Conservation (phyloP, 1,140 invertebrate species). For the Cardiocondyla obscurior region DNA sequence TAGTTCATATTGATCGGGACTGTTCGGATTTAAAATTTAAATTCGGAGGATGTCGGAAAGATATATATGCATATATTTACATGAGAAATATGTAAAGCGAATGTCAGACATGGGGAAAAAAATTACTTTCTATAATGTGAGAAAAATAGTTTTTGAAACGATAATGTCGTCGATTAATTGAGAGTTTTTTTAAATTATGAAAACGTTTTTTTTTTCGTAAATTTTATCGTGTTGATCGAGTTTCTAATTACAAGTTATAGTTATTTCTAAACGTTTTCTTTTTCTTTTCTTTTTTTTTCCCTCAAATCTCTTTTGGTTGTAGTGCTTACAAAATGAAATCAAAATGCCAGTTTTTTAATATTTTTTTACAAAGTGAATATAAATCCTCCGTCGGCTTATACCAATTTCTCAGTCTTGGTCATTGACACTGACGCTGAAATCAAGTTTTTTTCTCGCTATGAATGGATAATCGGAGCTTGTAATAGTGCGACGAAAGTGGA, state of each 20-base stretch:
- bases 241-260: background rate
- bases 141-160: background rate
- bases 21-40: conserved; percentile 15
- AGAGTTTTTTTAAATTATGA: too few species aligned
- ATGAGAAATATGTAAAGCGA: background rate
- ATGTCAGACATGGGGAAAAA: background rate
- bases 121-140: background rate
- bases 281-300: background rate
- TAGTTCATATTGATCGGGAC: background rate
- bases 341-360: background rate
- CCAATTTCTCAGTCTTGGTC: background rate
- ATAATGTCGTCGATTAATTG: background rate
- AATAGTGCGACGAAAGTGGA: conserved; percentile 25
- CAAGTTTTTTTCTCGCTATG: background rate
- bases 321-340: background rate
- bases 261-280: background rate
- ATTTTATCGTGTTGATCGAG: background rate
- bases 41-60: background rate
- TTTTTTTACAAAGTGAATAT: background rate
- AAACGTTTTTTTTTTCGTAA: background rate
- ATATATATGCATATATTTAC: conserved; percentile 21
- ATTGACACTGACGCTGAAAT: background rate
- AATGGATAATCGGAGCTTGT: conserved; percentile 15
- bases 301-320: background rate
- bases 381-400: background rate